Evolutionary conservation across 2,113 vertebrate genomes (phyloP).

Genomic region (Callopanchax toddi): DNA sequence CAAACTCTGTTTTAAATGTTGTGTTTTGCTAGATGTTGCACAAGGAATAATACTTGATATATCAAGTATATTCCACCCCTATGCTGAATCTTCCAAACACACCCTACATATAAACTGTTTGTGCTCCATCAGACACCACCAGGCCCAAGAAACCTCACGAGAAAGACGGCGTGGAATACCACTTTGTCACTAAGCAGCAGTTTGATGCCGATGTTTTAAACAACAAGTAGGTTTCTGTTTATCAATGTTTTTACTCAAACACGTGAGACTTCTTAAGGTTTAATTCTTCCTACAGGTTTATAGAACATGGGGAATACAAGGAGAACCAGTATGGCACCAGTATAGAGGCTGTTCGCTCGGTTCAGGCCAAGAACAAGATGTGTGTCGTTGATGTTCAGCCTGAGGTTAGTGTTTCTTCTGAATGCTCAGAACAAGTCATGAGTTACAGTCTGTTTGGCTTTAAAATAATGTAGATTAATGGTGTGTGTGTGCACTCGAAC

Average conservation of each 20-base stretch:
- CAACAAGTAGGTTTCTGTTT: slow-evolving; percentile 84
- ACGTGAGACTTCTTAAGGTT: background rate
- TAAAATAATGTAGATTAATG: too few species aligned
- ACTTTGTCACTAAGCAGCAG: slow-evolving; percentile 92
- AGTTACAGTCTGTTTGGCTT: too few species aligned
- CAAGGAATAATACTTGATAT: too few species aligned
- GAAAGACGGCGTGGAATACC: slow-evolving; percentile 94
- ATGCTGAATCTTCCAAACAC: too few species aligned
- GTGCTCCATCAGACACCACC: slow-evolving; percentile 84
- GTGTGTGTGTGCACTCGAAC: too few species aligned
- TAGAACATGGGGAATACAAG: slow-evolving; percentile 94
- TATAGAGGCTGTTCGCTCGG: slow-evolving; percentile 90
- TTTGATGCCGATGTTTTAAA: slow-evolving; percentile 90
- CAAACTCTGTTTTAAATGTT: too few species aligned
- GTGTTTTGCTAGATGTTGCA: too few species aligned
- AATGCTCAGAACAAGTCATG: background rate
- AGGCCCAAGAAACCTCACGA: slow-evolving; percentile 92
- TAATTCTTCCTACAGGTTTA: slow-evolving; percentile 80
- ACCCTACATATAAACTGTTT: background rate
- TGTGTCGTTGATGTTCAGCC: slow-evolving; percentile 94
- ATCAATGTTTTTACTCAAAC: background rate
- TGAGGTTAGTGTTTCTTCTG: slow-evolving; percentile 78
- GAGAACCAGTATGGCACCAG: slow-evolving; percentile 96
- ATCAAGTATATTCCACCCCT: too few species aligned
- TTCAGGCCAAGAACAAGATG: slow-evolving; percentile 93